Conservation (phyloP, 1,140 invertebrate genomes). For the Apis laboriosa region DNA sequence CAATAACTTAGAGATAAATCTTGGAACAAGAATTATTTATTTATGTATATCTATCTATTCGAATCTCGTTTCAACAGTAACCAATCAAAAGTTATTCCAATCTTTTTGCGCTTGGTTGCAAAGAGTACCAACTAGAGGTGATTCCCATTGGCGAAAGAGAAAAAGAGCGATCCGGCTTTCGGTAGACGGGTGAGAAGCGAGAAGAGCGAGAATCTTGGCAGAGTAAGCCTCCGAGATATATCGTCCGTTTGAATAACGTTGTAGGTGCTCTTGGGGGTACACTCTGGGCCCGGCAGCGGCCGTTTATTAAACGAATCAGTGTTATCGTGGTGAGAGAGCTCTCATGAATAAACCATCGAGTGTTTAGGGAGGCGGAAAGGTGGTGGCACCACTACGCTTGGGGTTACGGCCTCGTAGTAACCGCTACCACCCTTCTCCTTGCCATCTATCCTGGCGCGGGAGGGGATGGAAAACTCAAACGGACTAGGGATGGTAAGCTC, state of each 20-base stretch:
- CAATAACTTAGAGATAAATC: background rate
- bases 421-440: constrained; percentile 55
- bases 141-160: background rate
- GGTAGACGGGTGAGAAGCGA: constrained; percentile 42
- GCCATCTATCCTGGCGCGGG: background rate
- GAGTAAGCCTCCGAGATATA: constrained; percentile 76
- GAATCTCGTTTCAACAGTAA: background rate
- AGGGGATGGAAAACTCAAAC: constrained; percentile 56
- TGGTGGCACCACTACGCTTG: constrained; percentile 52
- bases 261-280: constrained; percentile 59
- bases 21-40: background rate
- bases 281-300: constrained; percentile 56
- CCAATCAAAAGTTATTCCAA: constrained; percentile 24
- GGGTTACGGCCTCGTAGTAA: constrained; percentile 64
- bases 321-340: constrained; percentile 77
- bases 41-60: background rate
- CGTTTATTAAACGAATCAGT: constrained; percentile 81
- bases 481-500: constrained; percentile 67
- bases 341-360: constrained; percentile 81
- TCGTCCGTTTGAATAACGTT: constrained; percentile 77
- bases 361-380: constrained; percentile 72
- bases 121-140: background rate
- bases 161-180: constrained; percentile 41
- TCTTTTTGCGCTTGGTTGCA: background rate
- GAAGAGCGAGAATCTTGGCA: constrained; percentile 69